Conservation (phyloP, 2,888 invertebrate species). For the Ormia ochracea region DNA sequence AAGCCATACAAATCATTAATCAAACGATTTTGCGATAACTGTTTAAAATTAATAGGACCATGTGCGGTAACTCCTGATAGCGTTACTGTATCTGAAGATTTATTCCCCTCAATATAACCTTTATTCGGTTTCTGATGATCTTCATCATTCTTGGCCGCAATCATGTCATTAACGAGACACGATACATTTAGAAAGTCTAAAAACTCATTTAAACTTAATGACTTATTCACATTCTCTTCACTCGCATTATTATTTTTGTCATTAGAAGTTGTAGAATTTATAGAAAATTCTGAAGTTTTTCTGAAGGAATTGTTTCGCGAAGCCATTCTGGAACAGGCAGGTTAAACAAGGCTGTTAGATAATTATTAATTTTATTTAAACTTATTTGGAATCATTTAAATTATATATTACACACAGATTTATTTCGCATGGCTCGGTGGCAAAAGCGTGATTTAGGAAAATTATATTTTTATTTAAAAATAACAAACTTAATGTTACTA, state of each 20-base stretch:
- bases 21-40: slow-evolving; percentile 72
- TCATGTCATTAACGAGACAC: slow-evolving; percentile 76
- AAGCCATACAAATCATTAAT: slow-evolving; percentile 70
- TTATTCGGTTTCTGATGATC: slow-evolving; percentile 27
- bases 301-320: slow-evolving; percentile 10
- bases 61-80: background rate
- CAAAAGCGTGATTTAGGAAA: no score
- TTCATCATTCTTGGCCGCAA: slow-evolving; percentile 67
- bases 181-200: slow-evolving; percentile 76
- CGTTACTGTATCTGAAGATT: background rate
- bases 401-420: no score
- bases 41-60: slow-evolving; percentile 69
- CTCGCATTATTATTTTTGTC: slow-evolving; percentile 4
- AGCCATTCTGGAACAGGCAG: background rate
- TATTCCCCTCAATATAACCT: slow-evolving; percentile 2
- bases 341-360: background rate
- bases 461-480: background rate
- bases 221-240: slow-evolving; percentile 38
- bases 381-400: background rate
- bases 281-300: background rate
- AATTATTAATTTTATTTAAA: background rate
- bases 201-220: slow-evolving; percentile 75
- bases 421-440: no score
- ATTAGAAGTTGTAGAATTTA: slow-evolving; percentile 1
- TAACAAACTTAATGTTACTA: slow-evolving; percentile 58